A percentile compares a stretch with the other conserved stretches of the same genome.
These are phyloP conservation scores for Thera obeliscata DNA, from an alignment of 2,888 invertebrate species.

Conservation along the genomic window DNA sequence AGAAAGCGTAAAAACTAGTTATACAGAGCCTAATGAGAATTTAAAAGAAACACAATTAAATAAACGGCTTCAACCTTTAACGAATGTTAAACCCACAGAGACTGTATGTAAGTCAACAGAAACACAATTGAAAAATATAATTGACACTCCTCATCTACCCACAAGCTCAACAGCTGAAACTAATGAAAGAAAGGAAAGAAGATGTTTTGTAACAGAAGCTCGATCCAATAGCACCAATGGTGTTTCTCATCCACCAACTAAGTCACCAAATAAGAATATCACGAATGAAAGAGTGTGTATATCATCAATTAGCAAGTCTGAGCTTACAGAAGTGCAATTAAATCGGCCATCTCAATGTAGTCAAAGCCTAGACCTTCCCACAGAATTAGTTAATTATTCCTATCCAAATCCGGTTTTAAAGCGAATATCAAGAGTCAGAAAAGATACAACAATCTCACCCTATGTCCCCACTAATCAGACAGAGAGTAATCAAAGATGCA, in stretches of 20 bases:
- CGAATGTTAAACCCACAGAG: not conserved
- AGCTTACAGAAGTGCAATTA: not conserved
- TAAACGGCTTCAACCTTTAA: conserved; percentile 1
- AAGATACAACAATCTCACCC: conserved; percentile 1
- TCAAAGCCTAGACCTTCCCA: not conserved
- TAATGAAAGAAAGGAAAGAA: not conserved
- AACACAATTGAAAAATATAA: not conserved
- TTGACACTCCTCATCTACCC: not conserved
- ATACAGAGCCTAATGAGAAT: not conserved
- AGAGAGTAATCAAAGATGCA: conserved; percentile 1
- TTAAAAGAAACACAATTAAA: not conserved
- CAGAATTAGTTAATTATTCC: conserved; percentile 7
- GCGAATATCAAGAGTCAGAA: conserved; percentile 22
- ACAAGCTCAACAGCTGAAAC: not conserved
- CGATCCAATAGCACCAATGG: not conserved
- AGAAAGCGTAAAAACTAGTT: conserved; percentile 5
- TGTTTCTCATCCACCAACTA: not conserved
- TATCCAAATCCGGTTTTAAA: conserved; percentile 8
- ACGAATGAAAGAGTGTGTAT: conserved; percentile 1
- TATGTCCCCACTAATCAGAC: conserved; percentile 1
- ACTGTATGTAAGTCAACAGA: conserved; percentile 1
- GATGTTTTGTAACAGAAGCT: conserved; percentile 1
- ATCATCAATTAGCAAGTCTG: conserved; percentile 1
- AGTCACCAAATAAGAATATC: not conserved
- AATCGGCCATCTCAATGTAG: conserved; percentile 3